Percentiles rank a stretch among this genome's conserved stretches.
Evolutionary conservation across 2,797 vertebrate genomes (phyloP).

Genomic region (Manis pentadactyla): DNA sequence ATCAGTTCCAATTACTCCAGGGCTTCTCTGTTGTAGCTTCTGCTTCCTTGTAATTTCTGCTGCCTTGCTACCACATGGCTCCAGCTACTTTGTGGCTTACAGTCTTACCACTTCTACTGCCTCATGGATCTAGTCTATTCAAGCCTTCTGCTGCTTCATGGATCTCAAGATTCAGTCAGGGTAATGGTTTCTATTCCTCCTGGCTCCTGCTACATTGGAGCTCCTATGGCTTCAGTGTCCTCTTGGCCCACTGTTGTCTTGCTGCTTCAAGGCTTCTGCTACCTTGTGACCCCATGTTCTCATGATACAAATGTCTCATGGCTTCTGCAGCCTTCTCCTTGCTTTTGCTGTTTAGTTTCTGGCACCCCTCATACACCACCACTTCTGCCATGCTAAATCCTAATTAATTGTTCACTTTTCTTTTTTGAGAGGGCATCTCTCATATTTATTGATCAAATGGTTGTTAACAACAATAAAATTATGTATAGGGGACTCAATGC

Average conservation of each 20-base stretch:
- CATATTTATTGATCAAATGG: too few species aligned
- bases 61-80: neutral
- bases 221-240: constrained; percentile 28
- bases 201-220: constrained; percentile 35
- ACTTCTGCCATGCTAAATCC: constrained; percentile 5
- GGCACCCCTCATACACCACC: neutral
- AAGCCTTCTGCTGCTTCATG: constrained; percentile 40
- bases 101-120: neutral
- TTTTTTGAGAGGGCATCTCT: too few species aligned
- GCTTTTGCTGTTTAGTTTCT: constrained; percentile 55
- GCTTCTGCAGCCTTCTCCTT: constrained; percentile 47
- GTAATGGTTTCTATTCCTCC: constrained; percentile 35
- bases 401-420: neutral
- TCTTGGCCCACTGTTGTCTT: constrained; percentile 50
- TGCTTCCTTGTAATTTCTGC: neutral
- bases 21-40: constrained; percentile 3
- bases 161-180: constrained; percentile 56
- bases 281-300: constrained; percentile 43
- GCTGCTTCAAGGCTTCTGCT: constrained; percentile 58
- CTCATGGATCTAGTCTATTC: constrained; percentile 14
- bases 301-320: neutral
- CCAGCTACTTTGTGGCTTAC: neutral
- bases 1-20: constrained; percentile 15
- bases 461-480: too few species aligned
- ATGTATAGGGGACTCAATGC: too few species aligned